These are phyloP conservation scores for Colius striatus DNA, from an alignment of 2,113 vertebrate genomes.

Conservation along the genomic window DNA sequence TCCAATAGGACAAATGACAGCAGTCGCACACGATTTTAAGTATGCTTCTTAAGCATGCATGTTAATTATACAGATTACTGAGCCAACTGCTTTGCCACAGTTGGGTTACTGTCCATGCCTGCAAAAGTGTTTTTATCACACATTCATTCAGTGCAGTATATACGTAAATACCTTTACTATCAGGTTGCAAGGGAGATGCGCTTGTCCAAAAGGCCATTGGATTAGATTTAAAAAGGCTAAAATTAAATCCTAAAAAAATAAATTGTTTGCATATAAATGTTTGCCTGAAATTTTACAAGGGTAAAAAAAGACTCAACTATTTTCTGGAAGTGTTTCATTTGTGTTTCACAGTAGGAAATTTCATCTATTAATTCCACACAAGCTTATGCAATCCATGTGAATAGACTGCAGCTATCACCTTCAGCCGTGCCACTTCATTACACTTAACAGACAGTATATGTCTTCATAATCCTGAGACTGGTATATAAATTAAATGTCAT, in stretches of 20 bases:
- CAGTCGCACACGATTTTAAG: slow-evolving; percentile 4
- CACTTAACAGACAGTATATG: neutral
- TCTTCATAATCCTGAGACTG: neutral
- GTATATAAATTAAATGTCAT: neutral
- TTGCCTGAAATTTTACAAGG: slow-evolving; percentile 33
- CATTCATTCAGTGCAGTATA: slow-evolving; percentile 79
- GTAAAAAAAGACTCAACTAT: neutral
- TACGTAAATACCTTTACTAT: slow-evolving; percentile 91
- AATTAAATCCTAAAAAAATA: slow-evolving; percentile 97
- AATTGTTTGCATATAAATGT: slow-evolving; percentile 64
- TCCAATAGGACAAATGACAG: neutral
- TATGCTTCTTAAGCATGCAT: slow-evolving; percentile 72
- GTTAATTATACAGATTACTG: slow-evolving; percentile 69
- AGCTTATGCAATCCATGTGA: neutral
- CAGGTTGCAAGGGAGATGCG: slow-evolving; percentile 86
- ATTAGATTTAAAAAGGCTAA: slow-evolving; percentile 99
- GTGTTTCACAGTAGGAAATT: neutral
- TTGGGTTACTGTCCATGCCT: slow-evolving; percentile 74
- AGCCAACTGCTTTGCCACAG: slow-evolving; percentile 78
- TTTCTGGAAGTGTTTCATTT: neutral
- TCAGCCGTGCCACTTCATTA: neutral
- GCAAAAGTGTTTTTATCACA: slow-evolving; percentile 73
- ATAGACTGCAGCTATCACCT: neutral
- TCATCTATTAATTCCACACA: neutral
- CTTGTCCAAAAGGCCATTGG: slow-evolving; percentile 99